Percentiles rank a stretch among this genome's conserved stretches.
phyloP scores from a whole-genome alignment of 2,113 vertebrate genomes.

The Heliornis fulica region DNA sequence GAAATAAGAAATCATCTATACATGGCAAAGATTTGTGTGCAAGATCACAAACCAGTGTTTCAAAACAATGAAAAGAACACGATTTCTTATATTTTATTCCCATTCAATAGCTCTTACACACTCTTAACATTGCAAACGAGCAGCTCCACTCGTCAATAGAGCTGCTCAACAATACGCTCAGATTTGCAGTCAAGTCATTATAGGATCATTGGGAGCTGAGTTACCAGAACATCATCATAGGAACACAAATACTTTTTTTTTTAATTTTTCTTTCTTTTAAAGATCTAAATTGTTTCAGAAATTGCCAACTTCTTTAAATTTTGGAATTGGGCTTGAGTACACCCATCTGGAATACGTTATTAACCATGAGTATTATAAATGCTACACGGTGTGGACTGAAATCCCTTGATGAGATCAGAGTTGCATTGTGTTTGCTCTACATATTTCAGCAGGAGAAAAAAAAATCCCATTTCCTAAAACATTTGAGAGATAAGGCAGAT shows the following conservation, averaged over 20 bases:
- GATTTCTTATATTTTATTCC: neutral
- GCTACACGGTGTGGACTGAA: neutral
- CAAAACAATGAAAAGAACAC: neutral
- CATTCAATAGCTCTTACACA: neutral
- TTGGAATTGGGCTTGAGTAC: neutral
- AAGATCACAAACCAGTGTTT: neutral
- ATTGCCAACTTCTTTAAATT: neutral
- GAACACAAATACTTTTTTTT: neutral
- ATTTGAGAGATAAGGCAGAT: neutral
- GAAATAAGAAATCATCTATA: neutral
- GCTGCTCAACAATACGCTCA: neutral
- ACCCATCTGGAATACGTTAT: neutral
- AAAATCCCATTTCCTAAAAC: neutral
- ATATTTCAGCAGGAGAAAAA: neutral
- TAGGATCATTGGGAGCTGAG: neutral
- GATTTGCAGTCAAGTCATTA: neutral
- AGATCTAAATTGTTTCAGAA: neutral
- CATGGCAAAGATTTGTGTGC: neutral
- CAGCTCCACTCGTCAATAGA: neutral
- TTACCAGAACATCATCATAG: neutral
- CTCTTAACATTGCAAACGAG: neutral
- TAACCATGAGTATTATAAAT: neutral
- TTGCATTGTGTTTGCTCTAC: neutral
- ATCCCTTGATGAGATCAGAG: neutral
- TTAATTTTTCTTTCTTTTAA: neutral